Evolutionary conservation across 2,888 invertebrate genomes (phyloP).

Genomic region (Myopa testacea): DNA sequence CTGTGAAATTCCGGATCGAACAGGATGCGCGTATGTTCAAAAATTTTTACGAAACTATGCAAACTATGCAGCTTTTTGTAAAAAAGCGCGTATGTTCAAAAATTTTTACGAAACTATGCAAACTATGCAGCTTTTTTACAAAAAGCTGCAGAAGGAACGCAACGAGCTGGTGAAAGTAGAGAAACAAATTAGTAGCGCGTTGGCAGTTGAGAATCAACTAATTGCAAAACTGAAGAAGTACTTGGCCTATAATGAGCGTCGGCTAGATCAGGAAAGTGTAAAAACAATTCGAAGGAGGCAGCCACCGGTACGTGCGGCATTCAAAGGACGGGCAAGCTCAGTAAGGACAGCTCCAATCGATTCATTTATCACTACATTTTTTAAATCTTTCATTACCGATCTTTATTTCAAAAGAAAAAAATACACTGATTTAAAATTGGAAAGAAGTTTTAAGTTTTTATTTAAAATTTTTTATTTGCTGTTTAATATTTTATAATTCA

Average conservation of each 20-base stretch:
- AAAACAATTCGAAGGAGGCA: slow-evolving; percentile 39
- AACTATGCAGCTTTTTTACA: no score
- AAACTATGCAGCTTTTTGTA: no score
- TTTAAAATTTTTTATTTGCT: no score
- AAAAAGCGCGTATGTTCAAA: slow-evolving; percentile 18
- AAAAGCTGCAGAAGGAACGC: slow-evolving; percentile 30
- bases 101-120: slow-evolving; percentile 35
- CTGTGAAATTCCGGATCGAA: slow-evolving; percentile 45
- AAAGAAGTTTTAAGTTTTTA: no score
- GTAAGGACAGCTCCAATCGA: background rate
- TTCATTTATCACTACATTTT: background rate
- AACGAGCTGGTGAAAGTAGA: slow-evolving; percentile 34
- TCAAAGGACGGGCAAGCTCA: background rate
- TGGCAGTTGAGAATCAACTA: slow-evolving; percentile 44
- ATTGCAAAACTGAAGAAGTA: slow-evolving; percentile 46
- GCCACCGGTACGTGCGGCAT: background rate
- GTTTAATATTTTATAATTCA: background rate
- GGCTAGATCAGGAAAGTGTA: slow-evolving; percentile 41
- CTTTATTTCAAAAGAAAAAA: background rate
- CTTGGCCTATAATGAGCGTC: slow-evolving; percentile 45
- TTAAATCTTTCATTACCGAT: background rate
- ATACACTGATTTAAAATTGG: background rate
- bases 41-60: no score
- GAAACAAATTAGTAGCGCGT: slow-evolving; percentile 13
- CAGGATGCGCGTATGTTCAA: no score